Conservation (phyloP, 2,888 invertebrate genomes). For the Cerastis rubricosa region DNA sequence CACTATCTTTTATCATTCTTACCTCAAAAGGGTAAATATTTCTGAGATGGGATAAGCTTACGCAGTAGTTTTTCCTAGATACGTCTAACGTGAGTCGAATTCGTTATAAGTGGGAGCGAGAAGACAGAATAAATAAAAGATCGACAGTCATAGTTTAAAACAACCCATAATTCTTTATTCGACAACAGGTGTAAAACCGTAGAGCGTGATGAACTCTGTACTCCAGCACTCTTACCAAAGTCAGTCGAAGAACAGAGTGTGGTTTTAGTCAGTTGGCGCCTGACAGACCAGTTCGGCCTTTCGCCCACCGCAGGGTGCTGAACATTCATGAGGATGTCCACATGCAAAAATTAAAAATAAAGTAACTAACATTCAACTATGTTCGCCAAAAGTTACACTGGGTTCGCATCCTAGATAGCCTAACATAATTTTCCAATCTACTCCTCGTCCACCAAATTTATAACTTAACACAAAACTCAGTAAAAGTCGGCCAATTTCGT, state of each 20-base stretch:
- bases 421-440: not conserved
- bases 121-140: not conserved
- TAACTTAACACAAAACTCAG: not conserved
- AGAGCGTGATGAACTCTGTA: not conserved
- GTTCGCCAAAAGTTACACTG: not conserved
- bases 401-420: not conserved
- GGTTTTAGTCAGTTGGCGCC: not conserved
- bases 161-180: not conserved
- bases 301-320: not conserved
- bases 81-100: not conserved
- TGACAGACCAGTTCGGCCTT: no score
- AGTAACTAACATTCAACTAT: not conserved
- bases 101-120: not conserved
- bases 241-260: not conserved
- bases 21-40: not conserved
- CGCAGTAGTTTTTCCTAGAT: not conserved
- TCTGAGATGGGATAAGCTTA: constrained; percentile 13
- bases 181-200: not conserved
- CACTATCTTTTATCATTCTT: constrained; percentile 9
- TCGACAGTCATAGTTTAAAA: not conserved
- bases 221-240: no score
- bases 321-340: not conserved
- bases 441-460: not conserved
- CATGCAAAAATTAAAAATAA: not conserved
- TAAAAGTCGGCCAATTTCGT: constrained; percentile 4